A percentile compares a stretch with the other conserved stretches of the same genome.
phyloP scores from a whole-genome alignment of 2,797 vertebrate species.

The Catamblyrhynchus diadema region DNA sequence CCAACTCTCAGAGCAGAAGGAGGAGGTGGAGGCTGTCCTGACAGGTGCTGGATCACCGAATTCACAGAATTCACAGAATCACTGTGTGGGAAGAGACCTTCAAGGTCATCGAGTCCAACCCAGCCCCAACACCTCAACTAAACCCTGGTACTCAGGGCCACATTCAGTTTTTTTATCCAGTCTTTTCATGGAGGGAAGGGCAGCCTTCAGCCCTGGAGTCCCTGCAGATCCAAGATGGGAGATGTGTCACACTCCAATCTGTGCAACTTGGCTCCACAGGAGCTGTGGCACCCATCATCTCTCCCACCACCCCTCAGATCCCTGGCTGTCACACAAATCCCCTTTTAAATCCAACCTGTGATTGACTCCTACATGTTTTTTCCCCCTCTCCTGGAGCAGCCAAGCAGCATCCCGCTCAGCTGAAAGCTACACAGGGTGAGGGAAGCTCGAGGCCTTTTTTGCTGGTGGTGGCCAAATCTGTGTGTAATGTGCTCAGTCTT shows the following conservation, averaged over 20 bases:
- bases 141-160: neutral
- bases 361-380: slow-evolving; percentile 41
- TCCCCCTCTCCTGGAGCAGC: slow-evolving; percentile 6
- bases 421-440: slow-evolving; percentile 32
- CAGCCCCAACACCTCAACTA: neutral
- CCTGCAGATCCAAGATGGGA: neutral
- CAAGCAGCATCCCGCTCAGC: slow-evolving; percentile 32
- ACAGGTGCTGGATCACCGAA: neutral
- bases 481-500: slow-evolving; percentile 48
- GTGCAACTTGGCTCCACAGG: neutral
- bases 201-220: neutral
- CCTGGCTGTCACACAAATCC: slow-evolving; percentile 1
- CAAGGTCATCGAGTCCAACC: neutral
- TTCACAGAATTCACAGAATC: neutral
- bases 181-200: neutral
- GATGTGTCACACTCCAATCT: neutral
- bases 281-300: neutral
- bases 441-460: slow-evolving; percentile 28
- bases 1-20: neutral
- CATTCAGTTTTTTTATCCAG: no score
- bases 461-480: slow-evolving; percentile 58
- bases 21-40: neutral
- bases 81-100: neutral
- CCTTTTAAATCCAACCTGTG: neutral
- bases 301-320: neutral